Conservation (phyloP, 1,140 invertebrate genomes). For the Leucophenga varia region DNA sequence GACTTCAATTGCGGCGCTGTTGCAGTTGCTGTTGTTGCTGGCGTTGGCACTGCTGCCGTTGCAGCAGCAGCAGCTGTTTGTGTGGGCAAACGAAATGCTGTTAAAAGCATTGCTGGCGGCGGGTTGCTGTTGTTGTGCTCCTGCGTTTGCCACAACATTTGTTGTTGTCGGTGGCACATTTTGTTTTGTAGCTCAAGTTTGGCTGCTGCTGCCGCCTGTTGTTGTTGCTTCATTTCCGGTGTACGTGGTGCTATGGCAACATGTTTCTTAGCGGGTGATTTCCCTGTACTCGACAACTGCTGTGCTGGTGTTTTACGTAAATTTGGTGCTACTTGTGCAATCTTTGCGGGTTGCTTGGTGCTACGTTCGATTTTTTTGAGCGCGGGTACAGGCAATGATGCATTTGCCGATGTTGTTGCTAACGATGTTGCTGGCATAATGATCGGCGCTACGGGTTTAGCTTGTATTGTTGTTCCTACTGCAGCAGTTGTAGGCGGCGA, state of each 20-base stretch:
- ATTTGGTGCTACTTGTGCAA: slow-evolving; percentile 55
- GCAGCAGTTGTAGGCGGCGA: slow-evolving; percentile 3
- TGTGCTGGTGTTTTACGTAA: slow-evolving; percentile 30
- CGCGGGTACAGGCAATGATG: slow-evolving; percentile 37
- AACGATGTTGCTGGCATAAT: background rate
- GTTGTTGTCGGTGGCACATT: too few species aligned
- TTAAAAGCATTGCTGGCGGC: slow-evolving; percentile 57
- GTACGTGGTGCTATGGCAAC: slow-evolving; percentile 53
- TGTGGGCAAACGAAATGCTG: slow-evolving; percentile 59
- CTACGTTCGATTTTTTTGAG: slow-evolving; percentile 52
- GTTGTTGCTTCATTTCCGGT: slow-evolving; percentile 51
- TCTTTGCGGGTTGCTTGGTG: slow-evolving; percentile 51
- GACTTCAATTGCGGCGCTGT: slow-evolving; percentile 1
- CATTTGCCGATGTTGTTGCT: slow-evolving; percentile 2
- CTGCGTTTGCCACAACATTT: too few species aligned
- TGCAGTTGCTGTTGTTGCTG: slow-evolving; percentile 8
- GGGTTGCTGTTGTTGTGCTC: slow-evolving; percentile 1
- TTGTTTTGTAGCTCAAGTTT: too few species aligned
- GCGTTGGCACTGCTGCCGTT: slow-evolving; percentile 10
- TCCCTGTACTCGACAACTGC: slow-evolving; percentile 20
- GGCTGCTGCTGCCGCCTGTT: slow-evolving; percentile 17
- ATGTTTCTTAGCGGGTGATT: slow-evolving; percentile 54
- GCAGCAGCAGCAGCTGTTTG: slow-evolving; percentile 33
- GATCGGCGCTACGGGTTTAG: too few species aligned
- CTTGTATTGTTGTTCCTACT: too few species aligned